Evolutionary conservation across 2,113 vertebrate species (phyloP).

Genomic region (Xenopus borealis): DNA sequence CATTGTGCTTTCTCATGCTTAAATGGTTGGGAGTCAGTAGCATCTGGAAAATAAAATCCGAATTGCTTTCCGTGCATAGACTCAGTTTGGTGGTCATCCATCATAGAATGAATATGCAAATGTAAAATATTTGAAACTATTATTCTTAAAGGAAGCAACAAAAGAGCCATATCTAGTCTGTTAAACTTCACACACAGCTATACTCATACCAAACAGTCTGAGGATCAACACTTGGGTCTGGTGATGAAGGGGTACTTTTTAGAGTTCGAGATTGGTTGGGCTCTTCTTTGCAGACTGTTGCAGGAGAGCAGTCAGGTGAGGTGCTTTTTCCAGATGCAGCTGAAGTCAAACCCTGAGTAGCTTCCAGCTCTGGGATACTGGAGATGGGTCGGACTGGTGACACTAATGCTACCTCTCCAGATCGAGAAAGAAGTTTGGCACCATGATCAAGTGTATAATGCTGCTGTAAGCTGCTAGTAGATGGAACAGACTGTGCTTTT

Average conservation of each 20-base stretch:
- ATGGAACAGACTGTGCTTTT: slow-evolving; percentile 50
- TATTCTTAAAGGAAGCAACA: too few relatives aligned
- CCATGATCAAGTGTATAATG: background rate
- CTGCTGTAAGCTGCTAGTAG: slow-evolving; percentile 49
- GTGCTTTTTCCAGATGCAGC: slow-evolving; percentile 60
- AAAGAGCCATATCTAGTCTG: too few relatives aligned
- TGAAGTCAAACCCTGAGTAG: slow-evolving; percentile 46
- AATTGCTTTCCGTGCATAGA: too few relatives aligned
- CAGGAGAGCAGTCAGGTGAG: slow-evolving; percentile 49
- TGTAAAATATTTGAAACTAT: too few relatives aligned
- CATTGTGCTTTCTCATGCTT: too few relatives aligned
- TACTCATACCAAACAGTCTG: slow-evolving; percentile 98
- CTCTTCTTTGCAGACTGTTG: slow-evolving; percentile 51
- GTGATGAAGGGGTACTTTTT: slow-evolving; percentile 70
- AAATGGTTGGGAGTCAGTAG: too few relatives aligned
- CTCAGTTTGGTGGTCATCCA: too few relatives aligned
- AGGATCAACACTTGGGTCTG: slow-evolving; percentile 78
- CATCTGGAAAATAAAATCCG: too few relatives aligned
- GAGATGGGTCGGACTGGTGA: slow-evolving; percentile 66
- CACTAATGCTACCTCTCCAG: slow-evolving; percentile 73
- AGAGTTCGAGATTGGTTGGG: slow-evolving; percentile 49
- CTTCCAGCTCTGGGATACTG: slow-evolving; percentile 53
- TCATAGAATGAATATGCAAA: too few relatives aligned
- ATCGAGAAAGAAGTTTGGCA: slow-evolving; percentile 45
- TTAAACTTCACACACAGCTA: slow-evolving; percentile 77